These are phyloP conservation scores for Monodelphis domestica DNA, from an alignment of 2,797 vertebrate genomes.

Conservation along the genomic window DNA sequence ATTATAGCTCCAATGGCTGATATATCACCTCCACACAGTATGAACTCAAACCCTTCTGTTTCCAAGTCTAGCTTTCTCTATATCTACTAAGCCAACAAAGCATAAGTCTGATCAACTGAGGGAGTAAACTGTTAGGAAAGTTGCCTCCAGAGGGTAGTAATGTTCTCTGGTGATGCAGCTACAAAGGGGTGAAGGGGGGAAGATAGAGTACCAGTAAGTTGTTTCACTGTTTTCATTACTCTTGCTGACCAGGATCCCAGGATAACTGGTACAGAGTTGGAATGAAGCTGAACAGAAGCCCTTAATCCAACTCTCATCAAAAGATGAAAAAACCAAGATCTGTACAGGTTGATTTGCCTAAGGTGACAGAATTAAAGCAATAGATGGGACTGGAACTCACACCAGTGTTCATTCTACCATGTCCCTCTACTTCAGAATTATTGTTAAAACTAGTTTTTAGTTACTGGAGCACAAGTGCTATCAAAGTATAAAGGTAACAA, in stretches of 20 bases:
- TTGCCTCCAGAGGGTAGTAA: not conserved
- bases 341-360: not conserved
- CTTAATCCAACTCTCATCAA: not conserved
- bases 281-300: not conserved
- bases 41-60: not conserved
- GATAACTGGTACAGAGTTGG: not conserved
- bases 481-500: not conserved
- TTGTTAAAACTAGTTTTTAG: too few relatives aligned
- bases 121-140: not conserved
- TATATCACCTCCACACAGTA: too few relatives aligned
- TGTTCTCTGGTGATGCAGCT: not conserved
- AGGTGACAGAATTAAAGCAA: not conserved
- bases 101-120: not conserved
- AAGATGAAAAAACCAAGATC: not conserved
- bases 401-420: too few relatives aligned
- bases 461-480: not conserved
- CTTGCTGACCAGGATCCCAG: not conserved
- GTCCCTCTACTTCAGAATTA: too few relatives aligned
- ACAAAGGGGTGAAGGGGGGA: not conserved
- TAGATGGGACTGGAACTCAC: too few relatives aligned
- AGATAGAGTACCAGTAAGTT: not conserved
- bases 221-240: not conserved
- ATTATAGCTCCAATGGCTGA: not conserved
- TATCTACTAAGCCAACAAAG: not conserved
- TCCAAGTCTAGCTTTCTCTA: not conserved